Base-by-base conservation (phyloP, 2,888 invertebrate species). In the Chrysolina americana region DNA sequence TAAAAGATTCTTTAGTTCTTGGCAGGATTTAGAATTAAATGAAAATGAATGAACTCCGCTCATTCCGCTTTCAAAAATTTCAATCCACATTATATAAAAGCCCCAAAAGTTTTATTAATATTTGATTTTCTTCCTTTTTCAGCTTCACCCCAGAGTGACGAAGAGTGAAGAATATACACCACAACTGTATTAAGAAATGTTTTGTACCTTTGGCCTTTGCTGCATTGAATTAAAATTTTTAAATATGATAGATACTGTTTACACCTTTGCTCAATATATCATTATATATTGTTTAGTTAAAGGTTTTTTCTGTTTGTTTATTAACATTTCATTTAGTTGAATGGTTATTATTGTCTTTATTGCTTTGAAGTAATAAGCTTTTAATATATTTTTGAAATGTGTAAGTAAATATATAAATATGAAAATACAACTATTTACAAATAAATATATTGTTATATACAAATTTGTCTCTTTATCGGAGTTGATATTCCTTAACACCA, bases 191-290 rank as follows among this genome's bases (percentile, higher is more conserved):
- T 70, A 77, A 71, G 68, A 77, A 80, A 79, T 80, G 80, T 79
- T 81, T 83, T 83, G 78, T 80, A 78, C 80, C 80, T 80, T 78
- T 77, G 76, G 76, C 76, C 73, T 75, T 75, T 75, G 74, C 74
- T 73, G 66, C 68, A 74, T 74, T 71, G 74, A 76, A 75, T 69
- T 76, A 71, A 73, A 71, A 69, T 36, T 71, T 73, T 71, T 70
- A 59, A 72, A 73, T 65, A 74, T 75, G 71, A 73, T 76, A 70
- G 71, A 73, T 76, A 70, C 74, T 70, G 71, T 74, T 76, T 72
- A 79, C 81, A 85, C 87, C 87, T 88, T 87, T 86, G 86, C 87
- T 87, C 88, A 87, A 87, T 88, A 88, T 88, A 87, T 84, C 77
- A 71, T 69, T 74, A 76, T 85, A 87, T 88, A 88, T 88, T 87